Evolutionary conservation across 2,888 invertebrate genomes (phyloP).

Genomic region (Harpalus rubripes): DNA sequence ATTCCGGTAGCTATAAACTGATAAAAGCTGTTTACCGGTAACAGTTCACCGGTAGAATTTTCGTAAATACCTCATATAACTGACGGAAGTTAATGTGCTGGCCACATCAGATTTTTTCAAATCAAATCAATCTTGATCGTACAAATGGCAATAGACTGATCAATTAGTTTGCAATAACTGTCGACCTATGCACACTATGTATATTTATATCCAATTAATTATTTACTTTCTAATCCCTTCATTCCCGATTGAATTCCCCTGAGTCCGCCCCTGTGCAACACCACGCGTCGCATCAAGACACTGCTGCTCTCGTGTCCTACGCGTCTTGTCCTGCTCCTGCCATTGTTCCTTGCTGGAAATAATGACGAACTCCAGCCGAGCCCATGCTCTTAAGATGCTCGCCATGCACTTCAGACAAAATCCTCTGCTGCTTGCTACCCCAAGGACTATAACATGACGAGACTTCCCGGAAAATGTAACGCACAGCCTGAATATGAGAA

Average conservation of each 20-base stretch:
- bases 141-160: no score
- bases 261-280: constrained; percentile 30
- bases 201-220: no score
- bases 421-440: not conserved
- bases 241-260: not conserved
- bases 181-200: no score
- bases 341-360: constrained; percentile 51
- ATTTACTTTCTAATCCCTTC: no score
- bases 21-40: no score
- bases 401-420: constrained; percentile 41
- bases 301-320: constrained; percentile 32
- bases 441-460: not conserved
- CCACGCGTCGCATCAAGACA: not conserved
- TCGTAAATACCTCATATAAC: no score
- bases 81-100: no score
- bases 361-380: constrained; percentile 58
- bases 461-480: not conserved
- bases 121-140: no score
- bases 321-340: constrained; percentile 47
- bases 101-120: no score
- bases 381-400: constrained; percentile 19
- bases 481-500: not conserved
- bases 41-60: no score
- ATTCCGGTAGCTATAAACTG: no score
- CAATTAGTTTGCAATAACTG: no score